Conservation (phyloP, 2,113 vertebrate genomes). For the Stigmatopora argus region DNA sequence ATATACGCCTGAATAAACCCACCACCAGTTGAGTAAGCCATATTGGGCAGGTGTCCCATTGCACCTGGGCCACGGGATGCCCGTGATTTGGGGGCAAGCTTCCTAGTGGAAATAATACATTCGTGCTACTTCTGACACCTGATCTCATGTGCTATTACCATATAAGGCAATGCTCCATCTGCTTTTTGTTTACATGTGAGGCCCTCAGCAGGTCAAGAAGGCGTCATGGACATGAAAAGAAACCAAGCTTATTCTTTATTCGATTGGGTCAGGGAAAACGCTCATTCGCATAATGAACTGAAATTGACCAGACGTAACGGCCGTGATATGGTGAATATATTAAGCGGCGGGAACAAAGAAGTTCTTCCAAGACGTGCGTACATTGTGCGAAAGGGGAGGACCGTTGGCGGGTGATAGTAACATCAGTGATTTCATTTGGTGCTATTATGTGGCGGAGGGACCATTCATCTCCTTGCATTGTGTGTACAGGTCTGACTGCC, state of each 20-base stretch:
- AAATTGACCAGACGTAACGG: constrained; percentile 48
- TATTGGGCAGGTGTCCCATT: constrained; percentile 40
- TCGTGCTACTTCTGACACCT: constrained; percentile 40
- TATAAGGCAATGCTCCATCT: constrained; percentile 3
- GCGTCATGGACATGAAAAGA: constrained; percentile 14
- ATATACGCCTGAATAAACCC: constrained; percentile 36
- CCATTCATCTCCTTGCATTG: constrained; percentile 53
- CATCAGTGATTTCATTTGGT: constrained; percentile 69
- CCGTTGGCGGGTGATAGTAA: constrained; percentile 43
- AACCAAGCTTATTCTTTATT: constrained; percentile 50
- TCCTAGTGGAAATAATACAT: constrained; percentile 48
- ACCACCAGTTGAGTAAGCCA: constrained; percentile 50
- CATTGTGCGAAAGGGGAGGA: constrained; percentile 37
- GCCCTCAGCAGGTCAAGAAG: not conserved
- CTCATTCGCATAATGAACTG: constrained; percentile 58
- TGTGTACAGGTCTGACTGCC: constrained; percentile 29
- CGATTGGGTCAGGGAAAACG: constrained; percentile 40
- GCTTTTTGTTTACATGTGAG: constrained; percentile 10
- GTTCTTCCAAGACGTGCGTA: constrained; percentile 49
- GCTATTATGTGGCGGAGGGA: constrained; percentile 49
- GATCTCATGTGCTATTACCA: constrained; percentile 12
- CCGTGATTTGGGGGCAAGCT: constrained; percentile 8
- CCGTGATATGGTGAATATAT: constrained; percentile 46
- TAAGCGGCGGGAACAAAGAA: constrained; percentile 49
- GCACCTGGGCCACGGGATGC: constrained; percentile 6